phyloP scores from a whole-genome alignment of 2,888 invertebrate genomes.

The Parnassius smintheus region DNA sequence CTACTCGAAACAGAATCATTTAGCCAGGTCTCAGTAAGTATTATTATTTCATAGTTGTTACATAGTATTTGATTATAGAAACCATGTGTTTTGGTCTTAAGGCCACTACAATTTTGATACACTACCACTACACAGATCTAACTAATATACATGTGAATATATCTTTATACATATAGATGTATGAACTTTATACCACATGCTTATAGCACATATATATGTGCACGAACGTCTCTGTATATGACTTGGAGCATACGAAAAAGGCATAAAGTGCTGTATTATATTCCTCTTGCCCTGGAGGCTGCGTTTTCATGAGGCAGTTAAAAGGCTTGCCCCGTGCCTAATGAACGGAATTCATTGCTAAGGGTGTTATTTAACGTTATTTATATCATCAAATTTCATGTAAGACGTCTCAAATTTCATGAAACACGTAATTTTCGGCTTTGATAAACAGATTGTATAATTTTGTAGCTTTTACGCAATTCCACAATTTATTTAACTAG shows the following conservation, averaged over 20 bases:
- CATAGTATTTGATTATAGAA: too few species aligned
- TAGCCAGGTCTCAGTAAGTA: too few species aligned
- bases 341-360: slow-evolving; percentile 42
- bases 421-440: slow-evolving; percentile 19
- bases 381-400: slow-evolving; percentile 27
- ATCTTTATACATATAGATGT: too few species aligned
- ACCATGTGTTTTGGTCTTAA: too few species aligned
- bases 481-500: too few species aligned
- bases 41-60: too few species aligned
- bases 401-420: slow-evolving; percentile 24
- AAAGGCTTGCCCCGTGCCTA: slow-evolving; percentile 39
- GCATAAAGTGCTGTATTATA: slow-evolving; percentile 36
- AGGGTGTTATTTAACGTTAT: slow-evolving; percentile 25
- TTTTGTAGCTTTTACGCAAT: background rate
- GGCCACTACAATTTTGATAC: too few species aligned
- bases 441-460: slow-evolving; percentile 4
- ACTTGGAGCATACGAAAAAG: slow-evolving; percentile 22
- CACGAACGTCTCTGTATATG: slow-evolving; percentile 3
- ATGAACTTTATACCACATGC: too few species aligned
- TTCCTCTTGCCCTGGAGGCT: slow-evolving; percentile 24
- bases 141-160: too few species aligned
- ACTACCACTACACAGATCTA: too few species aligned
- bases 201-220: too few species aligned
- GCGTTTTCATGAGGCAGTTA: slow-evolving; percentile 37
- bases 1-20: too few species aligned